Evolutionary conservation across 2,888 invertebrate genomes (phyloP).

Genomic region (Temnothorax unifasciatus): DNA sequence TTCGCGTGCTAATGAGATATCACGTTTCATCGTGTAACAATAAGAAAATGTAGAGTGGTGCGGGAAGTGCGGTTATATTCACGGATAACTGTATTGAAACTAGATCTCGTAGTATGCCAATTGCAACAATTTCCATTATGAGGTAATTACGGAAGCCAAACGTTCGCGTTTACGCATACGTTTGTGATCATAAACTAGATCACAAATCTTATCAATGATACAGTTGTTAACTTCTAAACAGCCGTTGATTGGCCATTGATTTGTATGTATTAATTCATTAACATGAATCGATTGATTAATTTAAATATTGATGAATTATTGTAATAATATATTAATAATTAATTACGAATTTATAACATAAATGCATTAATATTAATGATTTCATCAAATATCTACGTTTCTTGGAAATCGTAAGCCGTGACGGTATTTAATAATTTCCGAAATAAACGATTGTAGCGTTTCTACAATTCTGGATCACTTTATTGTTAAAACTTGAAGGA

Average conservation of each 20-base stretch:
- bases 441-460: not conserved
- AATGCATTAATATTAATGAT: not conserved
- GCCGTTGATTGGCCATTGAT: not conserved
- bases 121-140: conserved; percentile 24
- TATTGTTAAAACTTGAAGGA: not conserved
- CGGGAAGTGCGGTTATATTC: not conserved
- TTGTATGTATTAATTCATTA: not conserved
- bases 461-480: not conserved
- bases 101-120: conserved; percentile 21
- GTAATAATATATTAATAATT: not conserved
- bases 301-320: not conserved
- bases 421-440: not conserved
- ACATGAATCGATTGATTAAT: not conserved
- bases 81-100: conserved; percentile 6
- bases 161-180: conserved; percentile 13
- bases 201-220: not conserved
- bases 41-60: not conserved
- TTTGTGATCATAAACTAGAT: conserved; percentile 4
- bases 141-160: conserved; percentile 32
- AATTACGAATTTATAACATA: not conserved
- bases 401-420: not conserved
- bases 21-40: conserved; percentile 1
- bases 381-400: not conserved
- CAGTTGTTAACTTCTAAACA: conserved; percentile 17
- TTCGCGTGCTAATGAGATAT: conserved; percentile 13